phyloP scores from a whole-genome alignment of 2,113 vertebrate species.

The Damaliscus lunatus region DNA sequence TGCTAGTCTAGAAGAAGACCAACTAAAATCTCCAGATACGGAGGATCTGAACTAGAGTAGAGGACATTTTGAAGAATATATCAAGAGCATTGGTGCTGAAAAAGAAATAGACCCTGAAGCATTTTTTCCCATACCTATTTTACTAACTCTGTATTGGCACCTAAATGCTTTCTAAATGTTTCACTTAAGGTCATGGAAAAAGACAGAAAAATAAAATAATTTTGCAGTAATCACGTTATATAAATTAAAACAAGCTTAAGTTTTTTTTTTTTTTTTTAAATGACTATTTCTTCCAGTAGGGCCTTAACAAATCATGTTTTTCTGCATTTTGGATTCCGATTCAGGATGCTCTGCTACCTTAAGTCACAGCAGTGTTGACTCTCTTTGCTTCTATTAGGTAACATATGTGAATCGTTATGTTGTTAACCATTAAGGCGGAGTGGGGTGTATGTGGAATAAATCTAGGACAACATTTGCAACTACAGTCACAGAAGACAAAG shows the following conservation, averaged over 20 bases:
- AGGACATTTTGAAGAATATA: not conserved
- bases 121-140: not conserved
- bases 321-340: not conserved
- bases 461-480: not conserved
- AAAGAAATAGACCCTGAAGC: not conserved
- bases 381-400: not conserved
- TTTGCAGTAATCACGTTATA: not conserved
- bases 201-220: not conserved
- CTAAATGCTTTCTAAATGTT: not conserved
- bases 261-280: not conserved
- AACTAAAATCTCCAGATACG: not conserved
- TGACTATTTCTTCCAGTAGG: not conserved
- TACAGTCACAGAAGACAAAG: not conserved
- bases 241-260: conserved; percentile 5
- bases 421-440: not conserved
- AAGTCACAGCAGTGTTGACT: not conserved
- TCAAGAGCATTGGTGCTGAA: not conserved
- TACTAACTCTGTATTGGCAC: not conserved
- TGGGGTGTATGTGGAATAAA: not conserved
- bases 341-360: not conserved
- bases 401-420: not conserved
- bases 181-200: not conserved
- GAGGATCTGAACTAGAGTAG: not conserved
- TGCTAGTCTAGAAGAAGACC: not conserved
- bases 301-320: not conserved